Base-by-base conservation (phyloP, 2,888 invertebrate species). In the Agrotis ipsilon region DNA sequence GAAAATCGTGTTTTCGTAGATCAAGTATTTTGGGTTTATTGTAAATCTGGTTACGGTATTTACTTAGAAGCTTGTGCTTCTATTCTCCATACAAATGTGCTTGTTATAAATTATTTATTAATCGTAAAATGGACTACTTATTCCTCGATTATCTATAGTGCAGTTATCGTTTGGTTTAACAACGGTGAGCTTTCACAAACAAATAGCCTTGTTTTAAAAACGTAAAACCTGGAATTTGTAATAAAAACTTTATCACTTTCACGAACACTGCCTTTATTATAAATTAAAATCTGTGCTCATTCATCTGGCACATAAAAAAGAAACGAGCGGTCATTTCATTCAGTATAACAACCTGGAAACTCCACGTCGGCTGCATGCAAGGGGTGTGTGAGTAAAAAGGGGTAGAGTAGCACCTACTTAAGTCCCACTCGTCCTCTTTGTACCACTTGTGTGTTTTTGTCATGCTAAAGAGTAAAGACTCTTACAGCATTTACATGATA, bases 361-460 rank as follows among this genome's bases (percentile, higher is more conserved):
- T 65, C 19, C n/a, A n/a, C 69, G 59, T 60, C 55, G 48, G 27
- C 39, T 70, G 68, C 68, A 63, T 57, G 72, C 51, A 49, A 61
- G 69, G 55, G 69, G 58, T 39, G 58, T 66, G 69, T 58, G 51
- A 69, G 57, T 68, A 58, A 74, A 75, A 82, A 72, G 72, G 64
- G 73, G 73, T 78, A 64, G 70, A 78, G 78, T 82, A 78, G 78
- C 51, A 72, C 68, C 81, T 76, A 82, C 82, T 84, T 76, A 82
- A 78, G 78, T 69, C 59, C 43, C 78, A 72, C 83, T 83, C 68
- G 59, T 19, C 64, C 67, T 59, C 63, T 81, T 85, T 81, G 78
- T 83, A 52, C 32, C 61, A 72, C 61, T 78, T 76, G 68, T 72
- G 65, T 70, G 76, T 77, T 74, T 82, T 78, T 85, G 73, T 81